Conservation (phyloP, 2,888 invertebrate genomes). For the Agapostemon virescens region DNA sequence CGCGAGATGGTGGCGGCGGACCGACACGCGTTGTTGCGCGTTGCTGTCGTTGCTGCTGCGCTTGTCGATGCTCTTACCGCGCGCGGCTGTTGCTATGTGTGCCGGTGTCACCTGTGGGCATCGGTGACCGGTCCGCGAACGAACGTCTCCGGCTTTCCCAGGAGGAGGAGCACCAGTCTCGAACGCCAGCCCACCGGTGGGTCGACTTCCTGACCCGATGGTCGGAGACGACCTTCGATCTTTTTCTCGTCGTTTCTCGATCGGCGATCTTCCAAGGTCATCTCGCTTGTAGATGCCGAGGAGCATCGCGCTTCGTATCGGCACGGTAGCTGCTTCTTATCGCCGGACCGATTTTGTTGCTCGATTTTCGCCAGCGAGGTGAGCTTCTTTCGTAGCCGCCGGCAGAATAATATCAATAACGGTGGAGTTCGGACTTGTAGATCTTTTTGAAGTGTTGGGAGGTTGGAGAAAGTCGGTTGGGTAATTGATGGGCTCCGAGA, state of each 20-base stretch:
- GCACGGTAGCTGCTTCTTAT: constrained; percentile 49
- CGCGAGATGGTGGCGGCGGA: constrained; percentile 30
- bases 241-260: constrained; percentile 43
- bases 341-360: constrained; percentile 25
- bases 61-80: constrained; percentile 10
- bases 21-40: constrained; percentile 48
- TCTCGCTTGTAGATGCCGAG: constrained; percentile 39
- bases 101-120: background rate
- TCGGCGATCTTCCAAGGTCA: constrained; percentile 38
- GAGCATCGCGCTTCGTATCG: constrained; percentile 30
- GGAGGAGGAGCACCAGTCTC: background rate
- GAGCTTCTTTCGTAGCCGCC: constrained; percentile 9
- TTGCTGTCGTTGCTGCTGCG: constrained; percentile 24
- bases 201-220: constrained; percentile 44
- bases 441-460: background rate
- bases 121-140: background rate
- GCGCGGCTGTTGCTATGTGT: background rate
- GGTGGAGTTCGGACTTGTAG: background rate
- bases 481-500: background rate
- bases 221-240: constrained; percentile 42
- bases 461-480: background rate
- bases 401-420: background rate
- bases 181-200: constrained; percentile 2
- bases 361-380: constrained; percentile 17
- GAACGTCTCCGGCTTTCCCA: background rate